These are phyloP conservation scores for Eleginops maclovinus DNA, from an alignment of 2,113 vertebrate genomes.

Conservation along the genomic window DNA sequence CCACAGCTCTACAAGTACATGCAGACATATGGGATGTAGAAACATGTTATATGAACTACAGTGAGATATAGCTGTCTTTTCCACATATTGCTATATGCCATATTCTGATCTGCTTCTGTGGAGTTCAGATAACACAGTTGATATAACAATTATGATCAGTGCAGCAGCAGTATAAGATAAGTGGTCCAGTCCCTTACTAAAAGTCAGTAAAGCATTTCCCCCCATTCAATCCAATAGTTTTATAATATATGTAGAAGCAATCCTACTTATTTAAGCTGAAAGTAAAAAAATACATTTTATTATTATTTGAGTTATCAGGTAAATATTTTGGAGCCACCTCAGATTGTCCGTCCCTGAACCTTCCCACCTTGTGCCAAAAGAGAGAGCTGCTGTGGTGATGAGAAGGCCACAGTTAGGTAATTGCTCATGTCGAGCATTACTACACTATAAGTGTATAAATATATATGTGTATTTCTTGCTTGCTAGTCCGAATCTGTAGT, in stretches of 20 bases:
- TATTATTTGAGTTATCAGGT: constrained; percentile 37
- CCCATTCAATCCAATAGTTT: background rate
- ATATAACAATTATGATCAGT: constrained; percentile 2
- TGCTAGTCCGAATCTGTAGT: constrained; percentile 19
- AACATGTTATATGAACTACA: background rate
- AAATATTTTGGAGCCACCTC: constrained; percentile 31
- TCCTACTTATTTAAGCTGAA: constrained; percentile 5
- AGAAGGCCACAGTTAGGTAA: constrained; percentile 56
- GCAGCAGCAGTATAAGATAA: constrained; percentile 7
- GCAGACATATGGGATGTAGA: background rate
- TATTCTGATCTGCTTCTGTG: constrained; percentile 12
- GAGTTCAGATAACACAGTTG: constrained; percentile 9
- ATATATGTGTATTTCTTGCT: constrained; percentile 28
- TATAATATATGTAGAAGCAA: background rate
- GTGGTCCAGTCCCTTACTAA: background rate
- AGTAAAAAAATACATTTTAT: background rate
- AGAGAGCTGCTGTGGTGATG: constrained; percentile 24
- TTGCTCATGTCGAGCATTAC: constrained; percentile 42
- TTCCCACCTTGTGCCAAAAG: constrained; percentile 69
- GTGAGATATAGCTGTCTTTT: constrained; percentile 5
- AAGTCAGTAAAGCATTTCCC: background rate
- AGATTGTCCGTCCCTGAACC: constrained; percentile 14
- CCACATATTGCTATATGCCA: background rate
- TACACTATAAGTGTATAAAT: constrained; percentile 22
- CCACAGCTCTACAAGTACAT: background rate